Evolutionary conservation across 2,888 invertebrate genomes (phyloP), one percentile per base, ranked within the genome.

Genomic region (Orthosia gothica): DNA sequence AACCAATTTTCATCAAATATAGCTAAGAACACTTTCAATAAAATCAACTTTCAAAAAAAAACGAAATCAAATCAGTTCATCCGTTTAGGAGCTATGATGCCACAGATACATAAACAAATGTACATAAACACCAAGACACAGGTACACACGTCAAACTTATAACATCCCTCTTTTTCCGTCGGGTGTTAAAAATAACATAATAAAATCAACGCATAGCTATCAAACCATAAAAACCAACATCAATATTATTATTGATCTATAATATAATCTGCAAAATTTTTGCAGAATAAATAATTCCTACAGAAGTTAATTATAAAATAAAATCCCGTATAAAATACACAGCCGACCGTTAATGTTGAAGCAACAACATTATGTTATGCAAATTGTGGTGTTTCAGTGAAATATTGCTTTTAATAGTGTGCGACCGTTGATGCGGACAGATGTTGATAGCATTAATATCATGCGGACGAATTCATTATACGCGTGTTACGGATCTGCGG

Each of bases 391-490:
- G 79, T 78, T 88, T 85, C 87, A 82, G 77, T 89, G 82, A 87
- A 89, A 89, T 90, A 90, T 89, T 78, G 85, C 84, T 79, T 89
- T 89, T 87, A 88, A 88, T 88, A 87, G 84, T 87, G 82, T 83
- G 83, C 79, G 82, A 80, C 84, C 82, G 82, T 77, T 87, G 88
- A 87, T 81, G 88, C 74, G 82, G 86, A 87, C 90, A 89, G 87
- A 88, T 88, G 87, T 79, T 88, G 89, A 88, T 90, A 89, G 80
- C 86, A 84, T 88, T 90, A 87, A 87, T 83, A 85, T 88, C 84
- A 87, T 89, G 85, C 88, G 77, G 70, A 80, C 61, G 50, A 73
- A 85, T 84, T 86, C 78, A 84, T 86, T 76, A 88, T 76, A 64
- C 47, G 59, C 61, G 50, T 58, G 58, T 75, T 81, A 69, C 52